These are phyloP conservation scores for Vidua macroura DNA, from an alignment of 2,113 vertebrate genomes.

Conservation along the genomic window DNA sequence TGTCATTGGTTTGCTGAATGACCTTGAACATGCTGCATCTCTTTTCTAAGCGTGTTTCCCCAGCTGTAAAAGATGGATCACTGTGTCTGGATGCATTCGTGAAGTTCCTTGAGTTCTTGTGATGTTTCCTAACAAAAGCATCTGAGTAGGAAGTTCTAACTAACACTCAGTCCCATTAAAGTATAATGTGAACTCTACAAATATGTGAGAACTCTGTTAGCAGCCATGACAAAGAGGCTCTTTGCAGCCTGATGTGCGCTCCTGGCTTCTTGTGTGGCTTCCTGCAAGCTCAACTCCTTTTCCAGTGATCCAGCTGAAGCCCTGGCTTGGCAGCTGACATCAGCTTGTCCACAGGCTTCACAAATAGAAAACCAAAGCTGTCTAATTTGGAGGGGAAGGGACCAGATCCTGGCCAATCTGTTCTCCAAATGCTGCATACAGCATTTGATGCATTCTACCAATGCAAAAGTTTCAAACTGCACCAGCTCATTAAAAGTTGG, in stretches of 20 bases:
- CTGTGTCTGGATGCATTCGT: not conserved
- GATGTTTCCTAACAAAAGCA: not conserved
- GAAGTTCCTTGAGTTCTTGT: not conserved
- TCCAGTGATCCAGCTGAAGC: not conserved
- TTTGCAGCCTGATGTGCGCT: not conserved
- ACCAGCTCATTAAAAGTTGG: constrained; percentile 18
- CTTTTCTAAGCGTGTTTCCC: not conserved
- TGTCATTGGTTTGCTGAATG: not conserved
- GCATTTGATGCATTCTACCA: not conserved
- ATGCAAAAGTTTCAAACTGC: constrained; percentile 25
- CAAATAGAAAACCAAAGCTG: not conserved
- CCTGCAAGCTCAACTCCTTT: not conserved
- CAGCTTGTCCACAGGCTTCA: not conserved
- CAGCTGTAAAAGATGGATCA: not conserved
- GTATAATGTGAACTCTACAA: not conserved
- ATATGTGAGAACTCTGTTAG: not conserved
- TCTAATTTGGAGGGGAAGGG: not conserved
- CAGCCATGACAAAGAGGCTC: not conserved
- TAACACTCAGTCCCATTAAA: not conserved
- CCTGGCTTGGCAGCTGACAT: not conserved
- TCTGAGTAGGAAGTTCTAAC: not conserved
- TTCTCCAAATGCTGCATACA: not conserved
- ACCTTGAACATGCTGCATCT: not conserved
- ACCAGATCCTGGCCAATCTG: not conserved
- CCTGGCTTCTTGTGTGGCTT: not conserved